Evolutionary conservation across 1,140 invertebrate species (phyloP).

Genomic region (Paralvinella palmiformis): DNA sequence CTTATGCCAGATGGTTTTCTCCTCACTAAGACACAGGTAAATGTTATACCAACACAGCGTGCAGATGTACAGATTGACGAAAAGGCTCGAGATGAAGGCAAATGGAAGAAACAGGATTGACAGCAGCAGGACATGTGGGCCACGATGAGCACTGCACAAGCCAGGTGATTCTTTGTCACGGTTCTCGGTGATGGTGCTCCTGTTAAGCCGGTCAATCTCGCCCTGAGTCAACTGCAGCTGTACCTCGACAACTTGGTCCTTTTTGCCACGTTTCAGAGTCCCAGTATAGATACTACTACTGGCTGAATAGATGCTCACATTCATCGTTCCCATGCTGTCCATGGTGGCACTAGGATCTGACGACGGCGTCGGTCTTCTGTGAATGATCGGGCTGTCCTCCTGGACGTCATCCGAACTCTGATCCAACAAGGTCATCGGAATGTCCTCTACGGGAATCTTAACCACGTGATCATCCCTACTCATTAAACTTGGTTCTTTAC

Average conservation of each 20-base stretch:
- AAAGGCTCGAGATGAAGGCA: constrained; percentile 58
- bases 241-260: constrained; percentile 66
- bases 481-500: too few relatives aligned
- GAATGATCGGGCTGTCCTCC: too few relatives aligned
- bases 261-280: constrained; percentile 67
- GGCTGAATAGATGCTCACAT: too few relatives aligned
- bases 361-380: too few relatives aligned
- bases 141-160: constrained; percentile 57
- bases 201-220: constrained; percentile 63
- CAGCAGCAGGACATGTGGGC: constrained; percentile 63
- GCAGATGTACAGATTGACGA: constrained; percentile 69
- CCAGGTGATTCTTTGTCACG: constrained; percentile 54
- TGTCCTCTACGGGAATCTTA: too few relatives aligned
- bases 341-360: too few relatives aligned
- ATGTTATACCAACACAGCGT: constrained; percentile 73
- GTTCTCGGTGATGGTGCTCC: constrained; percentile 54
- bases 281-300: constrained; percentile 60
- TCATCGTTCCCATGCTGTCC: too few relatives aligned
- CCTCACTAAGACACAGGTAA: constrained; percentile 64
- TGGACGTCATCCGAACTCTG: too few relatives aligned
- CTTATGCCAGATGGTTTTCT: constrained; percentile 54
- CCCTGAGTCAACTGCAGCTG: constrained; percentile 59
- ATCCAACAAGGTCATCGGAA: too few relatives aligned
- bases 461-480: too few relatives aligned
- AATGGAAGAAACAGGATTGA: constrained; percentile 63